Percentiles rank a stretch among this genome's conserved stretches.
phyloP scores from a whole-genome alignment of 2,113 vertebrate genomes.

The mouse (Mus musculus) region GRCm39 chr8:89291001-89291500 shows the following conservation, averaged over 20 bases:
- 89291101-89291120: background rate
- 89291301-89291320: background rate
- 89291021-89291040: slow-evolving; percentile 4
- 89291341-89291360: background rate
- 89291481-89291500: background rate
- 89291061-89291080: fast-evolving
- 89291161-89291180: background rate
- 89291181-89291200: background rate
- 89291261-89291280: background rate
- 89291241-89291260: background rate
- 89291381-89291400: background rate
- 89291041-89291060: fast-evolving
- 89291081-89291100: background rate
- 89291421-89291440: background rate
- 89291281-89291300: background rate
- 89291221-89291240: background rate
- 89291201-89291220: background rate
- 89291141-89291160: too few species aligned
- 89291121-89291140: background rate
- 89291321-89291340: background rate
- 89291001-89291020: background rate
- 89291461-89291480: too few species aligned
- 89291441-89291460: background rate
- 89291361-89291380: background rate
- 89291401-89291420: background rate